These are phyloP conservation scores for Trachelus iudaicus DNA, from an alignment of 2,888 invertebrate species.

Conservation along the genomic window DNA sequence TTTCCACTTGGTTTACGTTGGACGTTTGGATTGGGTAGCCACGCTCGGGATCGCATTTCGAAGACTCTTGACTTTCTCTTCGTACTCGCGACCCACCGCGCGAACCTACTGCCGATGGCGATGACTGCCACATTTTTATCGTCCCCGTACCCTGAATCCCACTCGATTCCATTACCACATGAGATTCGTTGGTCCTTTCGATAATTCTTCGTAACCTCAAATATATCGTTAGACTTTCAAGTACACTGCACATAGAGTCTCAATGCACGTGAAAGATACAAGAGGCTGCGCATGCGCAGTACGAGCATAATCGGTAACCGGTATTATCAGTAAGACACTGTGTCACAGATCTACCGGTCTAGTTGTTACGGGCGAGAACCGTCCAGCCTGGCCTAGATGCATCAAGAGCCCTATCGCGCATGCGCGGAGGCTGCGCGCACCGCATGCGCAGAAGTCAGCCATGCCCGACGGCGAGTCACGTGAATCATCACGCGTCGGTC, in stretches of 20 bases:
- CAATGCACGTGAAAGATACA: background rate
- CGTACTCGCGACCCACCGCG: background rate
- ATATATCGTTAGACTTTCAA: background rate
- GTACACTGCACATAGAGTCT: background rate
- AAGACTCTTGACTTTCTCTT: background rate
- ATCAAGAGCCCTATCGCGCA: background rate
- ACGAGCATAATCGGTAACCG: background rate
- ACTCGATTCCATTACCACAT: background rate
- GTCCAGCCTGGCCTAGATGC: background rate
- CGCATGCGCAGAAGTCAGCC: background rate
- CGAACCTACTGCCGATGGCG: background rate
- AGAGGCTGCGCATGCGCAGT: slow-evolving; percentile 16
- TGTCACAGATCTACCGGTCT: slow-evolving; percentile 1
- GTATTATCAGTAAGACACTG: background rate
- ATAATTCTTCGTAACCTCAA: background rate
- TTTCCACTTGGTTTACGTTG: background rate
- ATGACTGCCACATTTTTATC: background rate
- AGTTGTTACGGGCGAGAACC: background rate
- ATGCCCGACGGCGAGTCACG: background rate
- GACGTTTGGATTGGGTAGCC: background rate
- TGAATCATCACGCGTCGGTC: background rate
- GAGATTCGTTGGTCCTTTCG: background rate
- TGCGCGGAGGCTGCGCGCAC: background rate
- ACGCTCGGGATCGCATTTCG: background rate
- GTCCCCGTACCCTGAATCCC: background rate